Evolutionary conservation across 2,888 invertebrate species (phyloP).

Genomic region (Labia minor): DNA sequence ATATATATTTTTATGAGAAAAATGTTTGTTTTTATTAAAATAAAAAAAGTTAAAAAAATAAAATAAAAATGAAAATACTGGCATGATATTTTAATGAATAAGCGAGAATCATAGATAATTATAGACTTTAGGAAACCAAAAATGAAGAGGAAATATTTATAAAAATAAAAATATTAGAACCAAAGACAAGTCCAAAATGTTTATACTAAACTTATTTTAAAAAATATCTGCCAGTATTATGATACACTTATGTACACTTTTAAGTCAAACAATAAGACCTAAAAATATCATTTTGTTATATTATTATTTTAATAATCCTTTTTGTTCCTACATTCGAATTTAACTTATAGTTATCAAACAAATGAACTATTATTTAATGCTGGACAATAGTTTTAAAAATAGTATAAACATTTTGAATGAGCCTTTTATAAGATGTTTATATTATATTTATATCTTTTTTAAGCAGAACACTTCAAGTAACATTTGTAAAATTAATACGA

Average conservation of each 20-base stretch:
- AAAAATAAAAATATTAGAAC: not conserved
- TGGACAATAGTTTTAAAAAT: no score
- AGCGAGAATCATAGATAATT: not conserved
- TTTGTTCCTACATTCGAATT: no score
- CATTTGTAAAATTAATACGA: no score
- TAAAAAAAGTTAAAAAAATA: not conserved
- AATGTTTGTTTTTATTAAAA: not conserved
- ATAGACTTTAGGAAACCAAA: not conserved
- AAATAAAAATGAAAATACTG: not conserved
- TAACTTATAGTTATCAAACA: no score
- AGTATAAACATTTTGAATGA: no score
- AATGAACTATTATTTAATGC: no score
- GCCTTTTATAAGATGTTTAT: no score
- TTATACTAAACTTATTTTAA: not conserved
- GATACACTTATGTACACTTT: not conserved
- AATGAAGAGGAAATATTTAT: not conserved
- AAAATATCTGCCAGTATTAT: not conserved
- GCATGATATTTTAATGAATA: not conserved
- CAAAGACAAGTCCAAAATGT: constrained; percentile 1
- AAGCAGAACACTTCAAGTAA: no score
- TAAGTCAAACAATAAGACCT: no score
- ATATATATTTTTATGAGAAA: constrained; percentile 2
- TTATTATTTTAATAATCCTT: no score
- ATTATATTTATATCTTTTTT: no score
- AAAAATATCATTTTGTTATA: no score